A percentile compares a stretch with the other conserved stretches of the same genome.
Evolutionary conservation across 2,888 invertebrate genomes (phyloP).

Genomic region (Agrotis exclamationis): DNA sequence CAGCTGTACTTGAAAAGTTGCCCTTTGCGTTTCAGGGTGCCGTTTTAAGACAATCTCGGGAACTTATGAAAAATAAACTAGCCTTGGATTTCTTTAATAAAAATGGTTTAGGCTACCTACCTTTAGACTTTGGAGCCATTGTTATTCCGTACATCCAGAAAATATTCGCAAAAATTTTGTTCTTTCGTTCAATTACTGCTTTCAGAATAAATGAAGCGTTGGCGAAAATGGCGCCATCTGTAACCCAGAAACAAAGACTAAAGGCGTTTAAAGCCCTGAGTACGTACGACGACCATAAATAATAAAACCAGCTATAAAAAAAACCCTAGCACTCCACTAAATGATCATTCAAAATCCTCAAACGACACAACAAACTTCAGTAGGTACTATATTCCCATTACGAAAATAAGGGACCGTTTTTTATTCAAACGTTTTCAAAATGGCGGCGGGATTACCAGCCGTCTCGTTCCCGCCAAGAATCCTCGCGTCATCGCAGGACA

Average conservation of each 20-base stretch:
- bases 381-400: slow-evolving; percentile 58
- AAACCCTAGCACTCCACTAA: slow-evolving; percentile 49
- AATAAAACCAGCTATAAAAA: slow-evolving; percentile 37
- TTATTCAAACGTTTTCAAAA: slow-evolving; percentile 69
- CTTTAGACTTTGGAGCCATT: too few species aligned
- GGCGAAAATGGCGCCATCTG: background rate
- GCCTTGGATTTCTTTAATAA: too few species aligned
- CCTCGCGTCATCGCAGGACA: slow-evolving; percentile 68
- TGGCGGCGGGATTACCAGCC: slow-evolving; percentile 55
- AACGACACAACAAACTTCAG: slow-evolving; percentile 53
- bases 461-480: slow-evolving; percentile 65
- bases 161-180: background rate
- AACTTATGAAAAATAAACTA: too few species aligned
- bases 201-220: background rate
- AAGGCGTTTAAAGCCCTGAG: too few species aligned
- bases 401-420: slow-evolving; percentile 60
- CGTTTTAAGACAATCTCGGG: too few species aligned
- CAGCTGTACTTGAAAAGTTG: too few species aligned
- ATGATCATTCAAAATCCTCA: slow-evolving; percentile 54
- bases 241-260: background rate
- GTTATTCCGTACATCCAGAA: too few species aligned
- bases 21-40: too few species aligned
- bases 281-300: slow-evolving; percentile 26
- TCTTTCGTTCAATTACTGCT: background rate
- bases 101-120: too few species aligned